Conservation (phyloP, 2,797 vertebrate species). For the Pelochelys cantorii region DNA sequence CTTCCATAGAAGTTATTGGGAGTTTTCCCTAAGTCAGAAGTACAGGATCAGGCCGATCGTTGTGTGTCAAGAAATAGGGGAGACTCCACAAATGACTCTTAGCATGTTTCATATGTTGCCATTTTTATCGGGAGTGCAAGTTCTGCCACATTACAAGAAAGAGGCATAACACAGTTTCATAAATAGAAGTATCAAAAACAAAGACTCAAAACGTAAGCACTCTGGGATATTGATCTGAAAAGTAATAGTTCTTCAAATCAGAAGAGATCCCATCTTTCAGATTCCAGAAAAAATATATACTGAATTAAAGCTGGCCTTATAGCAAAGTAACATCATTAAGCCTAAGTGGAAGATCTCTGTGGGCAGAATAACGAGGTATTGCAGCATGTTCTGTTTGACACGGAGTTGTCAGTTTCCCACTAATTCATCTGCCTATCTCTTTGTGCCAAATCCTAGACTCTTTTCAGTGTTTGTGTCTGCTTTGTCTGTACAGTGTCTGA, state of each 20-base stretch:
- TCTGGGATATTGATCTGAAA: not conserved
- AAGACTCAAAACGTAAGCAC: not conserved
- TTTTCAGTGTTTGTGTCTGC: conserved; percentile 24
- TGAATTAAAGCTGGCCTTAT: not conserved
- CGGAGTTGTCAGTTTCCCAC: conserved; percentile 19
- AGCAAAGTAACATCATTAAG: not conserved
- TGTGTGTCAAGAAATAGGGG: not conserved
- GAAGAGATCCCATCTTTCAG: not conserved
- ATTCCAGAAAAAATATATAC: not conserved
- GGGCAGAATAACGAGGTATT: not conserved
- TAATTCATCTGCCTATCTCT: conserved; percentile 35
- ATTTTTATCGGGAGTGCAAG: rapidly evolving
- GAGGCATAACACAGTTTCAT: not conserved
- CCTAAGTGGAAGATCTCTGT: not conserved
- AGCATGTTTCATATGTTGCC: rapidly evolving
- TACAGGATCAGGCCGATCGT: not conserved
- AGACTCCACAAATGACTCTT: not conserved
- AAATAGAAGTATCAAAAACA: not conserved
- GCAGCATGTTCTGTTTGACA: not conserved
- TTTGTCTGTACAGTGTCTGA: conserved; percentile 30
- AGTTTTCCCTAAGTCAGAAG: not conserved
- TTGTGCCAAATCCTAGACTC: conserved; percentile 30
- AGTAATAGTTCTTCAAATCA: rapidly evolving
- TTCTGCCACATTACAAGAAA: not conserved
- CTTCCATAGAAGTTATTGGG: not conserved